Evolutionary conservation across 2,888 invertebrate species (phyloP).

Genomic region (Falcaria lacertinaria): DNA sequence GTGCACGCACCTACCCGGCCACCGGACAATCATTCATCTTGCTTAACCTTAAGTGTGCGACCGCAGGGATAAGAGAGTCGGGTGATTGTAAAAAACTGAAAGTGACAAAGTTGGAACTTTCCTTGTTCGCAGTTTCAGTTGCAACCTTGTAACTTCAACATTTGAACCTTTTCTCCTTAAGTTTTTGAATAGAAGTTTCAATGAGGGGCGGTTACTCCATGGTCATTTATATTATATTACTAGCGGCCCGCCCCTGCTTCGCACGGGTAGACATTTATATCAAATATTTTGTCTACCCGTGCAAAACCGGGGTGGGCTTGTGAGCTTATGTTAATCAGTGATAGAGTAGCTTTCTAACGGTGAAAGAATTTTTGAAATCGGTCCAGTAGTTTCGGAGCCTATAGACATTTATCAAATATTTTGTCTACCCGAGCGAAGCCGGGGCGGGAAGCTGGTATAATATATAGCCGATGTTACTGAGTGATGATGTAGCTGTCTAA

Average conservation of each 20-base stretch:
- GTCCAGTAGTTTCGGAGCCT: too few relatives aligned
- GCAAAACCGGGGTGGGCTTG: too few relatives aligned
- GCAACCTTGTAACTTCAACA: conserved; percentile 3
- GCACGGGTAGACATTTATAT: too few relatives aligned
- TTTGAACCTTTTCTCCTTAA: not conserved
- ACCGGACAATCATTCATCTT: not conserved
- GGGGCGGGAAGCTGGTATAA: too few relatives aligned
- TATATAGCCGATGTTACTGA: too few relatives aligned
- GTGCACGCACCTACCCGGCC: not conserved
- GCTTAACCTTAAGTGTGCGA: not conserved
- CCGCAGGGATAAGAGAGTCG: not conserved
- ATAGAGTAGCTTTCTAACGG: too few relatives aligned
- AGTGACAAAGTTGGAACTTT: not conserved
- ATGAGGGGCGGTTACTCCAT: not conserved
- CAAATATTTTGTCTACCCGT: too few relatives aligned
- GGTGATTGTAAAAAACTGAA: not conserved
- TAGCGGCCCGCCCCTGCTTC: not conserved
- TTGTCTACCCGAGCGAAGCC: too few relatives aligned
- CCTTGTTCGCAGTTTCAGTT: not conserved
- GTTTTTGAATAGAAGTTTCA: not conserved
- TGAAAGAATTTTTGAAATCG: too few relatives aligned
- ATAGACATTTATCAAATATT: too few relatives aligned
- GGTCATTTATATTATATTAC: not conserved
- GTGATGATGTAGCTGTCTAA: too few relatives aligned
- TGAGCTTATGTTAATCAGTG: too few relatives aligned